phyloP scores from a whole-genome alignment of 2,797 vertebrate species.

The Hafferia zeledoni region DNA sequence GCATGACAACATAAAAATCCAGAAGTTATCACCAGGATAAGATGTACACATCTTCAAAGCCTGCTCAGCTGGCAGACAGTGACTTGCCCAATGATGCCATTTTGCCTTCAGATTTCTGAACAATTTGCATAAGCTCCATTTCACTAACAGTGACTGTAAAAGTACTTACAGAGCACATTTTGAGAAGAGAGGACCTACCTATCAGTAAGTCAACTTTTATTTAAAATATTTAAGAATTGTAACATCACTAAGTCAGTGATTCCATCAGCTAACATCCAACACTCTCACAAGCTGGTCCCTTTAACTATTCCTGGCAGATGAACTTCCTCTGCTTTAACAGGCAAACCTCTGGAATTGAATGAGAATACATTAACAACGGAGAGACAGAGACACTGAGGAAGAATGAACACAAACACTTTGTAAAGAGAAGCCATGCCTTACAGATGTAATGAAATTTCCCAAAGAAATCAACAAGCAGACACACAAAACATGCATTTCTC shows the following conservation, averaged over 20 bases:
- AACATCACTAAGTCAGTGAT: not conserved
- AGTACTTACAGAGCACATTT: not conserved
- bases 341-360: not conserved
- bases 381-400: not conserved
- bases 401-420: not conserved
- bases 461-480: not conserved
- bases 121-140: not conserved
- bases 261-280: not conserved
- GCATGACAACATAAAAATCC: not conserved
- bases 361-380: not conserved
- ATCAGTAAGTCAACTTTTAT: not conserved
- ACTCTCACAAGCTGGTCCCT: not conserved
- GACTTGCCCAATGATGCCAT: not conserved
- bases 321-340: not conserved
- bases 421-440: not conserved
- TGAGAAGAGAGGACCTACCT: not conserved
- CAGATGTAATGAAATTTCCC: not conserved
- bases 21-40: not conserved
- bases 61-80: not conserved
- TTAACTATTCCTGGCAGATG: not conserved
- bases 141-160: not conserved
- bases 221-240: not conserved
- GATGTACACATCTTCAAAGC: not conserved
- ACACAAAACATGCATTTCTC: not conserved
- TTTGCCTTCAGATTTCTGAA: not conserved